phyloP scores from a whole-genome alignment of 2,797 vertebrate species.

The Melanotaenia nigrans region DNA sequence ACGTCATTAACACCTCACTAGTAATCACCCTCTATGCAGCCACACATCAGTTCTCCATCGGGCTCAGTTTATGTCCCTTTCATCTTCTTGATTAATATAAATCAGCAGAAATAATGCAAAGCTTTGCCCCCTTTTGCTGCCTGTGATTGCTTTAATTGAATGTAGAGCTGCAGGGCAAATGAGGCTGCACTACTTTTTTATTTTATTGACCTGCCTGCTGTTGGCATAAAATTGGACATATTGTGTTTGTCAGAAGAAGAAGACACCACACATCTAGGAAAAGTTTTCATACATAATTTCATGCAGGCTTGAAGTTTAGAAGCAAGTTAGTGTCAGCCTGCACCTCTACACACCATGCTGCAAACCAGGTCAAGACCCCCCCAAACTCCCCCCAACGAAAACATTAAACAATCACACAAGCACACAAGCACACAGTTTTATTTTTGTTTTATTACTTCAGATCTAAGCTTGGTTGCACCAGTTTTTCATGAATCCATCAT shows the following conservation, averaged over 20 bases:
- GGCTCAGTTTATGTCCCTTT: conserved; percentile 44
- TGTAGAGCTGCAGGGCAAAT: conserved; percentile 47
- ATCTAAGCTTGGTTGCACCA: conserved; percentile 21
- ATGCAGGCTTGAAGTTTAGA: conserved; percentile 4
- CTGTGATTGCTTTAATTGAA: conserved; percentile 61
- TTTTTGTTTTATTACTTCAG: neutral
- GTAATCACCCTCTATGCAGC: conserved; percentile 75
- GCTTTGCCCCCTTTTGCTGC: conserved; percentile 63
- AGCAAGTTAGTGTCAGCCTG: conserved; percentile 6
- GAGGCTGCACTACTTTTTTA: conserved; percentile 39
- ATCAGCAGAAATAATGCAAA: conserved; percentile 57
- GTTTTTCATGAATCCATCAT: conserved; percentile 17
- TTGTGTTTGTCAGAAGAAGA: conserved; percentile 16
- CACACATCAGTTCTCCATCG: conserved; percentile 71
- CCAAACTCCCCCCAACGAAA: neutral
- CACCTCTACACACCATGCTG: conserved; percentile 12
- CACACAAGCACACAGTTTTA: conserved; percentile 3
- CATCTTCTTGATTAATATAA: conserved; percentile 55
- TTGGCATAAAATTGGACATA: conserved; percentile 3
- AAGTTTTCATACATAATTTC: neutral
- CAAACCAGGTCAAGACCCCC: neutral
- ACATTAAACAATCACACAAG: conserved; percentile 9
- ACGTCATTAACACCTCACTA: conserved; percentile 80
- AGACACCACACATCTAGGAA: neutral
- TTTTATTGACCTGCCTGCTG: conserved; percentile 51